phyloP scores from a whole-genome alignment of 2,113 vertebrate genomes.

The Azemiops feae region DNA sequence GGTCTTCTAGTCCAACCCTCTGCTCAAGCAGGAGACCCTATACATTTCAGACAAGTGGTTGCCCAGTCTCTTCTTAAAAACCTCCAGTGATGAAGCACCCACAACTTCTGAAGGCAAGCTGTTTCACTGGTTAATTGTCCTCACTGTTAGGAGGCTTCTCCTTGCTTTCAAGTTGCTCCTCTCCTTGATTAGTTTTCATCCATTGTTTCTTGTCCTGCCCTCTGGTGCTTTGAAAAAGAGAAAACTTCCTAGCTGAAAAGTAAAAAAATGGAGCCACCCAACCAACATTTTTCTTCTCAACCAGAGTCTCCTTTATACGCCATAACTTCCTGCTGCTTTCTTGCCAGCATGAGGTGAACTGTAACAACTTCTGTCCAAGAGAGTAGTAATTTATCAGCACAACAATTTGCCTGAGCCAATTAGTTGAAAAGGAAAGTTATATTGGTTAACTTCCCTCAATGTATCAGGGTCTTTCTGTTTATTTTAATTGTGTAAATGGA shows the following conservation, averaged over 20 bases:
- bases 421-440: neutral
- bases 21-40: too few relatives aligned
- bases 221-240: too few relatives aligned
- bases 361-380: neutral
- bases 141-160: too few relatives aligned
- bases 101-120: too few relatives aligned
- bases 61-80: too few relatives aligned
- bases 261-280: neutral
- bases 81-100: too few relatives aligned
- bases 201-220: too few relatives aligned
- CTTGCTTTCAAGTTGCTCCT: too few relatives aligned
- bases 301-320: neutral
- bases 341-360: conserved; percentile 1
- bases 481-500: neutral
- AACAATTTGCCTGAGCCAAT: conserved; percentile 14
- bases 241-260: neutral
- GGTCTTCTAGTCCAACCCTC: too few relatives aligned
- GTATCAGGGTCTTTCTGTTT: neutral
- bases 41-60: too few relatives aligned
- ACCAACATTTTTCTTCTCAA: neutral
- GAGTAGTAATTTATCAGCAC: conserved; percentile 9
- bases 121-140: too few relatives aligned
- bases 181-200: too few relatives aligned
- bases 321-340: conserved; percentile 6
- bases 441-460: neutral